Base-by-base conservation (phyloP, 1,140 invertebrate genomes). In the Philotrypesis tridentata region DNA sequence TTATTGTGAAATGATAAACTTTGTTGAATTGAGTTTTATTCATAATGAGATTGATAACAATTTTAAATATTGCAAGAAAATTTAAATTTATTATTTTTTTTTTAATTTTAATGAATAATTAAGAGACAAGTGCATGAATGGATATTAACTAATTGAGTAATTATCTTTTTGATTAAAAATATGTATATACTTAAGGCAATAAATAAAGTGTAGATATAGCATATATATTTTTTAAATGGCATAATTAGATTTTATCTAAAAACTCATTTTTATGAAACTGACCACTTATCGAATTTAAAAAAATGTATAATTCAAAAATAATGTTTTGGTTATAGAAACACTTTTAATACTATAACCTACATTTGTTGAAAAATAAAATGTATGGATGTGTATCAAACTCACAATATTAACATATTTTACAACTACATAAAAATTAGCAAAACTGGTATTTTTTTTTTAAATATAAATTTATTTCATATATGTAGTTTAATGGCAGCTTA, bases 391-490 rank as follows among this genome's bases (percentile, higher is more conserved):
- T 85, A 86, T 88, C 84, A 79, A 75, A 37, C 17, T 81, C 14
- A 29, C 79, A 72, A 84, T 84, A 80, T 76, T 83, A 84, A 37
- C 33, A 37, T 37, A 9, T 37, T 37, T 55, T 85, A 71, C 7
- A 85, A 80, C 74, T 84, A 78, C 83, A 84, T 82, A 23, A 82
- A n/a, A 82, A n/a, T 79, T 79, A 84, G 55, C 83, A 80, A 29
- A 21, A 27, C 80, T 87, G 75, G 76, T 86, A 1, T 80, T 43
- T 76, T 74, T 37, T 80, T 85, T 84, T 81, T 7, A 83, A 83
- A 77, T 82, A 85, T 85, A 88, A 88, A 88, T 86, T 89, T 88
- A 88, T 88, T 89, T 85, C 79, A 85, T 83, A 85, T 83, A 67
- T 84, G 84, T 87, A 87, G 83, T 87, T 86, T 77, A 72, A 71